These are phyloP conservation scores for Mormyrops attenuatus DNA, from an alignment of 2,797 vertebrate species.

Conservation along the genomic window DNA sequence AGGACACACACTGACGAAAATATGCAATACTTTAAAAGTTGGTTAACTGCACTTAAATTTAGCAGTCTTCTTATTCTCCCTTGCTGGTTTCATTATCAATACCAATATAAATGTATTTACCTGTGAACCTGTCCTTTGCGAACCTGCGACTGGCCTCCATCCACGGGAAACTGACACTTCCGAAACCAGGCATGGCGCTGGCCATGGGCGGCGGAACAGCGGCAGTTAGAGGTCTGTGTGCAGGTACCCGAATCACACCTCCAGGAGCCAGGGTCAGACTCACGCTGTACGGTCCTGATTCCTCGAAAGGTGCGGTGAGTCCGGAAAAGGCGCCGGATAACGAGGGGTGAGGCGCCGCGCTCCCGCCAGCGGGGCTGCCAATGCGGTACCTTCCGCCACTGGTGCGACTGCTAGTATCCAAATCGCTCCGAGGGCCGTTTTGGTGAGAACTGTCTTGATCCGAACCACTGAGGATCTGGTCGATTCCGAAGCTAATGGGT, in stretches of 20 bases:
- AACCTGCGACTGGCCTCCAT: conserved; percentile 87
- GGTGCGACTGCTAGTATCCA: conserved; percentile 50
- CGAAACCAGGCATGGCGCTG: conserved; percentile 77
- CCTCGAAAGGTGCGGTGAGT: conserved; percentile 77
- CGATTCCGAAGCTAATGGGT: conserved; percentile 94
- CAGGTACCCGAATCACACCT: conserved; percentile 92
- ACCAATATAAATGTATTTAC: conserved; percentile 54
- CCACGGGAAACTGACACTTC: conserved; percentile 92
- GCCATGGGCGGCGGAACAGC: conserved; percentile 77
- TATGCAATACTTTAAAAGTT: background rate
- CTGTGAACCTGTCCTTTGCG: conserved; percentile 91
- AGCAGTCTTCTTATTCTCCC: background rate
- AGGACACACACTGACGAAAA: background rate
- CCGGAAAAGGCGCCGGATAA: conserved; percentile 78
- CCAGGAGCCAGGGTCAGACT: conserved; percentile 81
- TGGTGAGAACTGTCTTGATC: conserved; percentile 74
- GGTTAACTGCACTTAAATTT: background rate
- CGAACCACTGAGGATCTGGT: conserved; percentile 82
- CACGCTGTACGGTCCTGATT: conserved; percentile 78
- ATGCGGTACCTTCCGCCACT: conserved; percentile 68
- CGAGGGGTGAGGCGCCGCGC: conserved; percentile 71
- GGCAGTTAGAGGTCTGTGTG: conserved; percentile 85
- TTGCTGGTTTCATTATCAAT: background rate
- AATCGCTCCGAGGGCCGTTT: conserved; percentile 62
- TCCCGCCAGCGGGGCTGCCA: conserved; percentile 68